Conservation (phyloP, 2,888 invertebrate species). For the Agriopis marginaria region DNA sequence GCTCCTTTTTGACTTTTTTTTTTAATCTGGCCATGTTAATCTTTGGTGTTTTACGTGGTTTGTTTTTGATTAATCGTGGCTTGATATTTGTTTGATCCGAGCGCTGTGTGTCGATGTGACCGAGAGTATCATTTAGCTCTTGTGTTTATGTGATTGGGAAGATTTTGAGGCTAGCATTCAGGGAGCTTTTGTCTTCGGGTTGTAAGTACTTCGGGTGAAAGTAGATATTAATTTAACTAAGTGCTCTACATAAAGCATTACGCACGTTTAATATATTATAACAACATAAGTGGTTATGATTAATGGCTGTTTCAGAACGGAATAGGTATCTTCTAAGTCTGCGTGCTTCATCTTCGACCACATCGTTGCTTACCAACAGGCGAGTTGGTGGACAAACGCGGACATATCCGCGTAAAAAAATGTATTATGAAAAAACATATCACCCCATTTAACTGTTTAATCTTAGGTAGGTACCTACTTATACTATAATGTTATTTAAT, state of each 20-base stretch:
- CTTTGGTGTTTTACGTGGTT: slow-evolving; percentile 74
- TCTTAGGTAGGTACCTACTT: too few species aligned
- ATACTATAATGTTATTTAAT: too few species aligned
- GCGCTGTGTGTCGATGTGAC: slow-evolving; percentile 28
- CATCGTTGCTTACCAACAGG: too few species aligned
- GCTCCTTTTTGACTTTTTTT: slow-evolving; percentile 69
- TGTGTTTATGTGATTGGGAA: slow-evolving; percentile 38
- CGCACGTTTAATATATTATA: too few species aligned
- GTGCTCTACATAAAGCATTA: not conserved
- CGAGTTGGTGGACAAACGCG: too few species aligned
- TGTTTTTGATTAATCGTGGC: slow-evolving; percentile 75
- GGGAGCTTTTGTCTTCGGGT: slow-evolving; percentile 24
- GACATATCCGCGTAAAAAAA: too few species aligned
- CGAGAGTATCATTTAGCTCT: slow-evolving; percentile 38
- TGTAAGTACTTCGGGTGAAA: slow-evolving; percentile 7
- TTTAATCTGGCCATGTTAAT: slow-evolving; percentile 82
- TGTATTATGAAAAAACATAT: too few species aligned
- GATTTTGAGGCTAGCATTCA: slow-evolving; percentile 31
- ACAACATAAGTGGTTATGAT: too few species aligned
- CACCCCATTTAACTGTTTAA: too few species aligned
- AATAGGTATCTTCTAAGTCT: too few species aligned
- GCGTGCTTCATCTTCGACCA: too few species aligned
- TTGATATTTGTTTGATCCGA: slow-evolving; percentile 64
- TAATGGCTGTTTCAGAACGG: too few species aligned
- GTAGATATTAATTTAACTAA: slow-evolving; percentile 23